phyloP scores from a whole-genome alignment of 2,888 invertebrate genomes.

The Pachydiplax longipennis region DNA sequence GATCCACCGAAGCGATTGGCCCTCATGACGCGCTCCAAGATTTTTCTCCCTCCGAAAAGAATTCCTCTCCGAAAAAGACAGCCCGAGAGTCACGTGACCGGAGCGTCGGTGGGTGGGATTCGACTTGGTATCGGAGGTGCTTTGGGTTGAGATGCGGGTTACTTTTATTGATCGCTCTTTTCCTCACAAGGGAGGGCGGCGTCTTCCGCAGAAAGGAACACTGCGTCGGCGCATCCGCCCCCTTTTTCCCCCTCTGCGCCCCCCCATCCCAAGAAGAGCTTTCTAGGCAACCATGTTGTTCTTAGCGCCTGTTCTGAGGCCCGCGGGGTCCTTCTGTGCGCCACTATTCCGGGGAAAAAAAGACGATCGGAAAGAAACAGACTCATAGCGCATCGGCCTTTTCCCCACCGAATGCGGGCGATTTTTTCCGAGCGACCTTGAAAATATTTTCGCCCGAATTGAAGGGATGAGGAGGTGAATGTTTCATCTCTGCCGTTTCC shows the following conservation, averaged over 20 bases:
- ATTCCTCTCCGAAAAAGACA: too few species aligned
- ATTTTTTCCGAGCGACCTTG: slow-evolving; percentile 28
- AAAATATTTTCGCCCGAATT: background rate
- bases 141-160: background rate
- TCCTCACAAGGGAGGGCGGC: background rate
- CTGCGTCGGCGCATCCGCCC: slow-evolving; percentile 32
- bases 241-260: background rate
- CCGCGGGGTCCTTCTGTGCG: background rate
- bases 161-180: background rate
- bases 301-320: slow-evolving; percentile 10
- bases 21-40: too few species aligned
- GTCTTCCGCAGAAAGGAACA: slow-evolving; percentile 22
- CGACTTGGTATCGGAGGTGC: background rate
- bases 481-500: too few species aligned
- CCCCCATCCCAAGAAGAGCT: background rate
- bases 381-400: background rate
- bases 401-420: background rate
- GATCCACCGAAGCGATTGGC: too few species aligned
- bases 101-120: background rate
- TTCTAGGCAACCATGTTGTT: slow-evolving; percentile 14
- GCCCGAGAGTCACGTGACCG: background rate
- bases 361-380: background rate
- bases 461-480: too few species aligned
- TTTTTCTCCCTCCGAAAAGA: too few species aligned
- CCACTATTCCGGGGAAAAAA: background rate